Conservation (phyloP, 1,140 invertebrate genomes). For the Drosophila prosaltans region DNA sequence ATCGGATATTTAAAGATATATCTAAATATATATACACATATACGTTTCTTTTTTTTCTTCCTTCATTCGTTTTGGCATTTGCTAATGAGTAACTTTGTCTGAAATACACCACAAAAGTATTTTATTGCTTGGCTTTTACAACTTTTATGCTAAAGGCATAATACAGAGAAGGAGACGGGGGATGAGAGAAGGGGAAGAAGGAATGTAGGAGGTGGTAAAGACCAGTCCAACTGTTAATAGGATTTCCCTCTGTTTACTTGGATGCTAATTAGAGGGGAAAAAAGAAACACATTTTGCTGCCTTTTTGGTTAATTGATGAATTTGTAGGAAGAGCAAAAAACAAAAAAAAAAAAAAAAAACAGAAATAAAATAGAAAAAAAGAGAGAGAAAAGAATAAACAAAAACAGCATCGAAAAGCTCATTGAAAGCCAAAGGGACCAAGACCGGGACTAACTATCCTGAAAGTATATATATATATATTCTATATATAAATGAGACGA, state of each 20-base stretch:
- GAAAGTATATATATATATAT: conserved; percentile 70
- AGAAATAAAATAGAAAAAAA: conserved; percentile 23
- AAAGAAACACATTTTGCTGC: conserved; percentile 62
- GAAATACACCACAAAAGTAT: conserved; percentile 9
- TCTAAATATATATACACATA: not conserved
- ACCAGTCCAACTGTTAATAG: conserved; percentile 52
- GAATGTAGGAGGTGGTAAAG: not conserved
- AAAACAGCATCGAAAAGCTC: conserved; percentile 28
- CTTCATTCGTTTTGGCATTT: not conserved
- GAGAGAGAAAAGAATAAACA: conserved; percentile 21
- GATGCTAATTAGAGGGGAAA: conserved; percentile 78
- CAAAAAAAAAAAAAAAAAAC: conserved; percentile 27
- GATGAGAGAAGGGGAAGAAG: no score
- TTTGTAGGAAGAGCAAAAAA: conserved; percentile 48
- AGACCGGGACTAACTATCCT: conserved; percentile 42
- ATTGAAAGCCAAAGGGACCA: conserved; percentile 58
- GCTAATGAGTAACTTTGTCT: not conserved
- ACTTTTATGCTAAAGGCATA: not conserved
- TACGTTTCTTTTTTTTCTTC: not conserved
- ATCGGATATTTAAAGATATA: not conserved
- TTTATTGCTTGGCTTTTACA: conserved; percentile 10
- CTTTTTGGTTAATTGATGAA: conserved; percentile 77
- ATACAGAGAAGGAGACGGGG: not conserved
- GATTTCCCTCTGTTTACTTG: conserved; percentile 76
- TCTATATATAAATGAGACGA: conserved; percentile 74